These are phyloP conservation scores for Synanthedon tipuliformis DNA, from an alignment of 2,888 invertebrate genomes.

Conservation along the genomic window DNA sequence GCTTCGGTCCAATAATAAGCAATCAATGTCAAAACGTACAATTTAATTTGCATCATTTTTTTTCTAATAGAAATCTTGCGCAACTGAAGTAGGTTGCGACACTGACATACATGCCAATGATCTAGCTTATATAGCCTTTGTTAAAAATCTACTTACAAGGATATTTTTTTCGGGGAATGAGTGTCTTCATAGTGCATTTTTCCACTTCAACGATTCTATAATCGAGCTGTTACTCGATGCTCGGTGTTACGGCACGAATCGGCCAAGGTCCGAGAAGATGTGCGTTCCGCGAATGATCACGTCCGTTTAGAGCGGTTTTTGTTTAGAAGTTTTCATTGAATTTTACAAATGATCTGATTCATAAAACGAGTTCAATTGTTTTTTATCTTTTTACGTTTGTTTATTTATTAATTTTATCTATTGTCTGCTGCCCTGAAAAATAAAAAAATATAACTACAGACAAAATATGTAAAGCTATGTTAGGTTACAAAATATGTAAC, in stretches of 20 bases:
- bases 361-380: too few species aligned
- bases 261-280: constrained; percentile 31
- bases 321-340: neutral
- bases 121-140: constrained; percentile 53
- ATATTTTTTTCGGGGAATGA: constrained; percentile 40
- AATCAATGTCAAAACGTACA: constrained; percentile 30
- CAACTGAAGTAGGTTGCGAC: constrained; percentile 62
- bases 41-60: constrained; percentile 38
- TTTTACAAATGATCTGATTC: neutral
- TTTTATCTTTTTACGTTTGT: too few species aligned
- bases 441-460: too few species aligned
- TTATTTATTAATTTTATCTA: too few species aligned
- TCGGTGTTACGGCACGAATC: constrained; percentile 41
- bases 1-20: constrained; percentile 26
- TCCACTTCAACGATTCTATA: constrained; percentile 25
- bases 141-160: constrained; percentile 42
- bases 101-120: constrained; percentile 61
- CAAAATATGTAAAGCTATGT: too few species aligned
- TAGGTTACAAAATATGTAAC: too few species aligned
- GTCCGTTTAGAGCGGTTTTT: neutral
- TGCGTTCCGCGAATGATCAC: neutral
- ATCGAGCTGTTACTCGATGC: constrained; percentile 3
- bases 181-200: constrained; percentile 20
- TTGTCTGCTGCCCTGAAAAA: too few species aligned
- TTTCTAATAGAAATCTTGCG: constrained; percentile 38